Conservation (phyloP, 37 sponge, comb jelly and placozoan species). For the Diacarnus erythraeanus region DNA sequence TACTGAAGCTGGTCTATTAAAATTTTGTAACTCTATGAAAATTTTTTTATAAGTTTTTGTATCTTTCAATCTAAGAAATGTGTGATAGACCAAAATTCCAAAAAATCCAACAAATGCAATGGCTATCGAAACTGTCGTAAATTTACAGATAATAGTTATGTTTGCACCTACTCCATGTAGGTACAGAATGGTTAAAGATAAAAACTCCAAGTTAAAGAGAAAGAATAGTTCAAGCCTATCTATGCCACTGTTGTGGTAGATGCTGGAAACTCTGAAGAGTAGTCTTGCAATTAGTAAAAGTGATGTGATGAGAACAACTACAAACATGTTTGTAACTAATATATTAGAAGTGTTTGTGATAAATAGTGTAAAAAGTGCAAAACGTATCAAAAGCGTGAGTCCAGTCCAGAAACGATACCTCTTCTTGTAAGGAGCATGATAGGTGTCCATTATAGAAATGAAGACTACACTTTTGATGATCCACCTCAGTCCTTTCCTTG, state of each 20-base stretch:
- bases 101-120: neutral
- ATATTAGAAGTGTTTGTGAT: too few relatives aligned
- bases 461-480: neutral
- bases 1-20: too few relatives aligned
- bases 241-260: neutral
- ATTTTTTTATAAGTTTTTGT: too few relatives aligned
- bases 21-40: too few relatives aligned
- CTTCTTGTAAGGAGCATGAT: neutral
- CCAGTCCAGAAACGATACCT: neutral
- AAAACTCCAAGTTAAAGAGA: neutral
- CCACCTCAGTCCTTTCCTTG: neutral
- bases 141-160: too few relatives aligned
- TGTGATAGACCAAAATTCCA: neutral
- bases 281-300: too few relatives aligned
- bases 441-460: neutral
- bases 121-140: neutral
- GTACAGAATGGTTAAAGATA: too few relatives aligned
- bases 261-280: too few relatives aligned
- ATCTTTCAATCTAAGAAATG: neutral
- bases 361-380: neutral
- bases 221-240: neutral
- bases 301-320: too few relatives aligned
- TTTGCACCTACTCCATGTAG: too few relatives aligned
- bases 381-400: neutral
- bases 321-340: too few relatives aligned